Conservation (phyloP, 1,140 invertebrate species). For the Megathymus violae region DNA sequence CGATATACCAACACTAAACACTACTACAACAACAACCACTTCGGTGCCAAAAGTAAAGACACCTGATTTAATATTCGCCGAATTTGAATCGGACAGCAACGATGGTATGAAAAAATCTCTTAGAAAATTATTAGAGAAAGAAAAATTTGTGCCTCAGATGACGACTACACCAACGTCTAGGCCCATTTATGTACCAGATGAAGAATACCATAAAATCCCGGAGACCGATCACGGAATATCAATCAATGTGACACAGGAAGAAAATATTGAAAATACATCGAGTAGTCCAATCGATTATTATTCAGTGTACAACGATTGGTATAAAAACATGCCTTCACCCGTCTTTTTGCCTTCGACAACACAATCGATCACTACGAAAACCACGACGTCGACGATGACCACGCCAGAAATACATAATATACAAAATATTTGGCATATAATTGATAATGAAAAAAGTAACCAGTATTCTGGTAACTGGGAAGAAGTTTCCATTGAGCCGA, state of each 20-base stretch:
- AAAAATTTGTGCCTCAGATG: constrained; percentile 51
- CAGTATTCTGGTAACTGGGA: constrained; percentile 62
- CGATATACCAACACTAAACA: constrained; percentile 39
- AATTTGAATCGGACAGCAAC: constrained; percentile 67
- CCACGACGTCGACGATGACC: constrained; percentile 42
- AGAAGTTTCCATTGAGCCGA: constrained; percentile 51
- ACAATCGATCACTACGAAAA: constrained; percentile 37
- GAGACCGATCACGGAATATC: constrained; percentile 54
- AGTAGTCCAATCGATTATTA: constrained; percentile 55
- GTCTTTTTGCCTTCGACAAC: constrained; percentile 54
- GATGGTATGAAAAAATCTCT: constrained; percentile 68
- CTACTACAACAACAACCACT: constrained; percentile 51
- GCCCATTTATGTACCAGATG: constrained; percentile 70
- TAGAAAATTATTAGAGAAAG: constrained; percentile 68
- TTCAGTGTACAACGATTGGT: constrained; percentile 57
- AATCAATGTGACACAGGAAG: constrained; percentile 34
- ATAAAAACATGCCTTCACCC: constrained; percentile 51
- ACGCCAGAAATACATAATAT: constrained; percentile 49
- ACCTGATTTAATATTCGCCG: constrained; percentile 76
- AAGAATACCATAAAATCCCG: constrained; percentile 42
- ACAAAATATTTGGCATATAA: constrained; percentile 77
- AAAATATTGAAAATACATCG: constrained; percentile 24
- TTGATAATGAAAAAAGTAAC: constrained; percentile 69
- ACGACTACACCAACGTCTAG: constrained; percentile 51
- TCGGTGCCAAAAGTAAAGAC: constrained; percentile 54